Evolutionary conservation across 2,888 invertebrate species (phyloP), one percentile per base, ranked within the genome.

Genomic region (Megalurothrips usitatus): DNA sequence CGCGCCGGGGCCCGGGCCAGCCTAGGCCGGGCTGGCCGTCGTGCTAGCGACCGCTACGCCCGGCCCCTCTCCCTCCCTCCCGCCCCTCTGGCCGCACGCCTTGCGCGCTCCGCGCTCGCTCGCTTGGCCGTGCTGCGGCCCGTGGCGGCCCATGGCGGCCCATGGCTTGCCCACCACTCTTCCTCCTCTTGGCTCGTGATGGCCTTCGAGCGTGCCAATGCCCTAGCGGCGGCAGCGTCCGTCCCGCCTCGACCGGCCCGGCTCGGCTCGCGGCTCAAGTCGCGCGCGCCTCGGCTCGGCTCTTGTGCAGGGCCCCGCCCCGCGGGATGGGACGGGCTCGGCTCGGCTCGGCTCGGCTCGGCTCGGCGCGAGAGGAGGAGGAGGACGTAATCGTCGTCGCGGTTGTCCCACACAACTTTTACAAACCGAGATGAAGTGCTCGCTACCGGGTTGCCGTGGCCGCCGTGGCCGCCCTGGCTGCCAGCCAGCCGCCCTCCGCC

Each of bases 171-270:
- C 14, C 52, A 17, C 52, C 52, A 52, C 52, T 19, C 14, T 52
- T 52, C 52, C 52, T 12, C 52, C 52, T 19, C 19, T 52, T 52
- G 52, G 52, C 34, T 43, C 34, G 34, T 43, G 14, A 8, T 26
- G 68, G 68, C 68, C 68, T 75, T 75, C 68, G 68, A 75, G 68
- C 68, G 68, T 75, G 68, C 68, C 68, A 75, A 26, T 75, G 68
- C 68, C 68, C 68, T 75, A 58, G 58, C 58, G 6, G 14, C 19
- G 34, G 58, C 58, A 19, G 14, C 19, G 34, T 17, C 58, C 4
- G 68, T 8, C 9, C 26, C 68, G 23, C 23, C 26, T 63, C 63
- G 63, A n/a, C 68, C 68, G 26, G 26, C 68, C 12, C 26, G 9
- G 68, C 26, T 23, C 68, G 6, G 0, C 3, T 23, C 68, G 11